These are phyloP conservation scores for Cyanoramphus novaezelandiae DNA, from an alignment of 2,113 vertebrate genomes.

Conservation along the genomic window DNA sequence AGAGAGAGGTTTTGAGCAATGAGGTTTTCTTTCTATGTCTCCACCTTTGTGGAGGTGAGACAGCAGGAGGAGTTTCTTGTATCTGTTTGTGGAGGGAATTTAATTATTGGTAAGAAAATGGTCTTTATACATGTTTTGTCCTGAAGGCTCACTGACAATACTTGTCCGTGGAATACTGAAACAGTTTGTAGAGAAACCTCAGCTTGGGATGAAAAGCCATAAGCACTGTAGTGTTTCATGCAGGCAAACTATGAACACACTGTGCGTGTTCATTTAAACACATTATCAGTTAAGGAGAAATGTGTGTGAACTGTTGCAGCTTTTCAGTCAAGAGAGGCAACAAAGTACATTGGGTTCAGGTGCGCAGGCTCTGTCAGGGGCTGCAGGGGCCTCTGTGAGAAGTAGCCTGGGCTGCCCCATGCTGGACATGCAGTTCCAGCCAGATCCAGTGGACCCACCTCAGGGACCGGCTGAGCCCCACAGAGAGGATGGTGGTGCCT, in stretches of 20 bases:
- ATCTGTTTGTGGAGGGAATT: not conserved
- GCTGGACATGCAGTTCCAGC: not conserved
- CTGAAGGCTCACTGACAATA: not conserved
- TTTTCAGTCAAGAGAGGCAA: not conserved
- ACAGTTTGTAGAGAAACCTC: not conserved
- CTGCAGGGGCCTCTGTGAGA: not conserved
- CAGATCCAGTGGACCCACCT: accelerated
- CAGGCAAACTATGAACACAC: not conserved
- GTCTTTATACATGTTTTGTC: not conserved
- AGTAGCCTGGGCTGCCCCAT: not conserved
- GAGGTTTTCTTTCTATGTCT: not conserved
- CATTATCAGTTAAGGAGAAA: not conserved
- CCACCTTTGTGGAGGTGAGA: not conserved
- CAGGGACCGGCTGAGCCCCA: not conserved
- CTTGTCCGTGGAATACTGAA: not conserved
- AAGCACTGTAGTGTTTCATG: not conserved
- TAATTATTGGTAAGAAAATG: not conserved
- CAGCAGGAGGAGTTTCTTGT: not conserved
- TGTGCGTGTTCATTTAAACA: not conserved
- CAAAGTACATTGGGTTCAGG: accelerated
- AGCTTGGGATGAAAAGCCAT: not conserved
- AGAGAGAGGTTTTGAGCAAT: not conserved
- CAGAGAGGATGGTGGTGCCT: accelerated
- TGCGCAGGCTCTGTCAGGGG: accelerated
- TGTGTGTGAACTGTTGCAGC: not conserved